These are phyloP conservation scores for Acheta domesticus DNA, from an alignment of 2,888 invertebrate genomes.

Conservation along the genomic window DNA sequence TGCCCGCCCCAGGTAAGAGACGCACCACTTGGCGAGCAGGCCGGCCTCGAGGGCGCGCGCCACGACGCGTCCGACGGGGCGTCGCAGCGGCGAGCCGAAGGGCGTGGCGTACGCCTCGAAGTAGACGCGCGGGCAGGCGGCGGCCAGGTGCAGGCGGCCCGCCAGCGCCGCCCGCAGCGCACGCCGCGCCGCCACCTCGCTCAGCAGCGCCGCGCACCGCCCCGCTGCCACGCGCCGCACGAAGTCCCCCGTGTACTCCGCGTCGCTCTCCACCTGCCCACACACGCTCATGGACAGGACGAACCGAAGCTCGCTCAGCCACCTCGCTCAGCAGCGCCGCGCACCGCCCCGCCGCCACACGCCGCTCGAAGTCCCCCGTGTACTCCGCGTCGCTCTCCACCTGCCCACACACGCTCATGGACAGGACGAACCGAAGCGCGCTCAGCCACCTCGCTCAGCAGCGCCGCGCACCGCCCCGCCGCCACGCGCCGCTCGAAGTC, in stretches of 20 bases:
- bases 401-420: too few relatives aligned
- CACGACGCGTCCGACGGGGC: not conserved
- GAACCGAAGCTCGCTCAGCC: too few relatives aligned
- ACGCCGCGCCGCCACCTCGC: not conserved
- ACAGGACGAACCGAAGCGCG: too few relatives aligned
- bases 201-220: not conserved
- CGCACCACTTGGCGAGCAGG: not conserved
- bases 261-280: not conserved
- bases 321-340: too few relatives aligned
- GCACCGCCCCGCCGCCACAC: too few relatives aligned
- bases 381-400: too few relatives aligned
- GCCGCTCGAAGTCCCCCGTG: too few relatives aligned
- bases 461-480: too few relatives aligned
- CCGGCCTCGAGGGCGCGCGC: not conserved
- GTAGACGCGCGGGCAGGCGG: not conserved
- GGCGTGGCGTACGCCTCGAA: constrained; percentile 1
- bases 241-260: constrained; percentile 7
- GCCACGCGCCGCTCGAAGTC: too few relatives aligned
- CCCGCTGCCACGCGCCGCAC: not conserved
- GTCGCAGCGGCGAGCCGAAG: not conserved
- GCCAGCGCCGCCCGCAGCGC: not conserved
- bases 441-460: too few relatives aligned
- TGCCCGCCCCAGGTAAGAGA: too few relatives aligned
- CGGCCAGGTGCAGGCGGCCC: not conserved
- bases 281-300: too few relatives aligned